Conservation (phyloP, 2,797 vertebrate species). For the Loriculus beryllinus region DNA sequence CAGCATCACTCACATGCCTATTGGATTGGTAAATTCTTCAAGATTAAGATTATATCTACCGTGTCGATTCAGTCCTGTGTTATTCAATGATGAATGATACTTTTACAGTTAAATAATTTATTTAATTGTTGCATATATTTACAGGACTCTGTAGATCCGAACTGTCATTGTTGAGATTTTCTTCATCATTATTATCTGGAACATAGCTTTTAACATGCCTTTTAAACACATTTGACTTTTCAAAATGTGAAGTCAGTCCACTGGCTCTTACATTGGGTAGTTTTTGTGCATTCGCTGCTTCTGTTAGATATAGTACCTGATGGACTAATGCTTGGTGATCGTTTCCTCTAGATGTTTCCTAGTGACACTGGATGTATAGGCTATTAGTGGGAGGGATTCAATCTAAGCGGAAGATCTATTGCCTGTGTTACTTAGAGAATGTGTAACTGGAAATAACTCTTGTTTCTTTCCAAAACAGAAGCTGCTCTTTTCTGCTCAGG, state of each 20-base stretch:
- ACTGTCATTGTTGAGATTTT: neutral
- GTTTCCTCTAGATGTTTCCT: neutral
- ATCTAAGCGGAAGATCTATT: neutral
- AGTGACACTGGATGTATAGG: neutral
- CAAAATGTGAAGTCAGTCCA: neutral
- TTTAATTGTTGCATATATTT: neutral
- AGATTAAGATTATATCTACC: neutral
- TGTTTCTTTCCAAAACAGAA: neutral
- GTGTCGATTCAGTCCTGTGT: neutral
- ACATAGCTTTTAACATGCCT: neutral
- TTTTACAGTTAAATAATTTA: neutral
- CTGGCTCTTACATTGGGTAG: rapidly evolving
- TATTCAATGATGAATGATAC: neutral
- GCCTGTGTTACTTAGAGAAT: neutral
- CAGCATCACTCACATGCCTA: rapidly evolving
- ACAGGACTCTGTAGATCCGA: neutral
- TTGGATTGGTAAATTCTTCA: neutral
- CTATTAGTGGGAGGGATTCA: neutral
- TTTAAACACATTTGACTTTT: neutral
- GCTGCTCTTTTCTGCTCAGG: neutral
- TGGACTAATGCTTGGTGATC: neutral
- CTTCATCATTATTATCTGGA: neutral
- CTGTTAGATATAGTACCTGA: neutral
- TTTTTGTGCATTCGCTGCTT: neutral
- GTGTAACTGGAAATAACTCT: neutral